Evolutionary conservation across 2,113 vertebrate species (phyloP), one percentile per base, ranked within the genome.

Genomic region (Rhipidura dahli): DNA sequence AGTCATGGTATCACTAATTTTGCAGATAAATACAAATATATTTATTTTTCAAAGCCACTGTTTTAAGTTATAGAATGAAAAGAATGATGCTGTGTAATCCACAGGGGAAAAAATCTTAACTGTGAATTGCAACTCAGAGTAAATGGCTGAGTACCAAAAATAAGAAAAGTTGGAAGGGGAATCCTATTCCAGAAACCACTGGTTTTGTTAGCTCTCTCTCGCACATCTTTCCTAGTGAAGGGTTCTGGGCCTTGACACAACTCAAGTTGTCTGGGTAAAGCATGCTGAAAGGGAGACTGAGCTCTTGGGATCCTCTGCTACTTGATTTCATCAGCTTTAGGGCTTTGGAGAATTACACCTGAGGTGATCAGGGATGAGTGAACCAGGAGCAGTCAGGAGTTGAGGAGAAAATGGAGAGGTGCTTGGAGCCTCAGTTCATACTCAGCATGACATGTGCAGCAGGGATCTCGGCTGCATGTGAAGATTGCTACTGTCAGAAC

Each of bases 381-480:
- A 90, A 31, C 35, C n/a, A 30, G 27, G 8, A 42, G 20, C 71
- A 65, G 50, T 39, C 44, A 45, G 21, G 68, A 87, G 35, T 15
- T 65, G 31, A n/a, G 30, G 19, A 54, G 80, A 39, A 71, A 56
- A 70, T 0, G 13, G 22, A 63, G 65, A 47, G 15, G 13, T 44
- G 61, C 51, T 53, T 17, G 65, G 33, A 81, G 61, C 28, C 31
- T 61, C 65, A 28, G 56, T 11, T 81, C 3, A 3, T 47, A 3
- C 23, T 27, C 3, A 14, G 31, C 1, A 2, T 1, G 21, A 35
- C 22, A 7, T 0, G 1, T 50, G 24, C 66, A 54, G 63, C 40
- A 35, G 50, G 56, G 33, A 40, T 69, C 69, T 78, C 2, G 0
- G 61, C 59, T 68, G 35, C 0, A 0, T 1, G 5, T 37, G 42